phyloP scores from a whole-genome alignment of 2,113 vertebrate genomes.

The Channa argus region DNA sequence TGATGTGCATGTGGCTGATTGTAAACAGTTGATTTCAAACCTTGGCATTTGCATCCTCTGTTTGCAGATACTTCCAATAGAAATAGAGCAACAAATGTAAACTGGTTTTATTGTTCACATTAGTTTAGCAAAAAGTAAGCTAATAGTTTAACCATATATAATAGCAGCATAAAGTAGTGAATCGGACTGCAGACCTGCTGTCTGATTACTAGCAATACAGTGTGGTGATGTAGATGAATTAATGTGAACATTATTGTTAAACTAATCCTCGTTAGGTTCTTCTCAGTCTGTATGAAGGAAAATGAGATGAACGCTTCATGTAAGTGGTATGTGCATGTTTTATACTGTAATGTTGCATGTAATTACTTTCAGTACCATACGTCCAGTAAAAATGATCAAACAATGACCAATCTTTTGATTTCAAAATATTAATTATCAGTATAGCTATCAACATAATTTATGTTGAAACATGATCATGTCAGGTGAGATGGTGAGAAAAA shows the following conservation, averaged over 20 bases:
- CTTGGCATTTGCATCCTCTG: constrained; percentile 4
- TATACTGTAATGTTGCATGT: too few relatives aligned
- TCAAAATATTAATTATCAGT: neutral
- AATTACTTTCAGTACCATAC: too few relatives aligned
- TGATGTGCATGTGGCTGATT: constrained; percentile 12
- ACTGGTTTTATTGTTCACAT: too few relatives aligned
- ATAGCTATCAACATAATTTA: neutral
- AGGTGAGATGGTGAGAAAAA: neutral
- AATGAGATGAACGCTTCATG: neutral
- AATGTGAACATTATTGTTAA: neutral
- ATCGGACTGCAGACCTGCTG: constrained; percentile 37
- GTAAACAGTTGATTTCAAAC: constrained; percentile 30
- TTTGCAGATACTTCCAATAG: neutral
- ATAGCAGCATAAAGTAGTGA: constrained; percentile 29
- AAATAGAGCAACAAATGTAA: too few relatives aligned
- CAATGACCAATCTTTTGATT: neutral
- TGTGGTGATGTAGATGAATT: neutral
- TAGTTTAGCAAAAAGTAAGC: too few relatives aligned
- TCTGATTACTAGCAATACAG: constrained; percentile 31
- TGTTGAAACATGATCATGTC: neutral
- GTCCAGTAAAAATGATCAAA: too few relatives aligned
- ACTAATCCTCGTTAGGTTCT: neutral
- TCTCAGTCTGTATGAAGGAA: neutral
- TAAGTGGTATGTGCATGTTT: too few relatives aligned
- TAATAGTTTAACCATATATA: neutral